Percentiles rank a stretch among this genome's conserved stretches.
phyloP scores from a whole-genome alignment of 2,888 invertebrate species.

The Empis stercorea region DNA sequence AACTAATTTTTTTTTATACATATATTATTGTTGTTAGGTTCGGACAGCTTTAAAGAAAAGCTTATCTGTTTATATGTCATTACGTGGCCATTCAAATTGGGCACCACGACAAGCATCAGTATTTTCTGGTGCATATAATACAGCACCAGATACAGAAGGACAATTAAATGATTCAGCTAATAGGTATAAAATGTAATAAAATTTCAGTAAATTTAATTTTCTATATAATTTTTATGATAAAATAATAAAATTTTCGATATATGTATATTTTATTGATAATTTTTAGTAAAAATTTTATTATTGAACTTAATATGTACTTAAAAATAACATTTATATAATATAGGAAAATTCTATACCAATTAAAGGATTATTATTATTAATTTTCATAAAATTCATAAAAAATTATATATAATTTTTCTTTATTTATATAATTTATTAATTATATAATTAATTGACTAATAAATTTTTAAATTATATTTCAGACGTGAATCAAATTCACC shows the following conservation, averaged over 20 bases:
- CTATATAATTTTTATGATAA: neutral
- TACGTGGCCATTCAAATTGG: conserved; percentile 35
- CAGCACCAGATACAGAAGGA: conserved; percentile 33
- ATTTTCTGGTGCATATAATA: conserved; percentile 34
- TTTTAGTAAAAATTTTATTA: too few species aligned
- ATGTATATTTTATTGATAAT: too few species aligned
- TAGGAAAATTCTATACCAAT: too few species aligned
- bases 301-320: too few species aligned
- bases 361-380: too few species aligned
- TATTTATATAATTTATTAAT: too few species aligned
- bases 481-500: conserved; percentile 10
- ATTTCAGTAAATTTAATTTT: too few species aligned
- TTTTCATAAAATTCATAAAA: too few species aligned
- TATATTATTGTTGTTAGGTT: conserved; percentile 26
- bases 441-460: too few species aligned
- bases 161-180: conserved; percentile 20
- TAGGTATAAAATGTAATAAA: conserved; percentile 19
- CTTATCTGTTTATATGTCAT: conserved; percentile 35
- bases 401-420: too few species aligned
- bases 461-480: neutral
- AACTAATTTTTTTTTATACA: neutral
- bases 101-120: conserved; percentile 32
- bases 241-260: too few species aligned
- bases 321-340: too few species aligned
- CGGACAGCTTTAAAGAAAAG: conserved; percentile 37